These are phyloP conservation scores for Oophaga sylvatica DNA, from an alignment of 2,797 vertebrate genomes.

Conservation along the genomic window DNA sequence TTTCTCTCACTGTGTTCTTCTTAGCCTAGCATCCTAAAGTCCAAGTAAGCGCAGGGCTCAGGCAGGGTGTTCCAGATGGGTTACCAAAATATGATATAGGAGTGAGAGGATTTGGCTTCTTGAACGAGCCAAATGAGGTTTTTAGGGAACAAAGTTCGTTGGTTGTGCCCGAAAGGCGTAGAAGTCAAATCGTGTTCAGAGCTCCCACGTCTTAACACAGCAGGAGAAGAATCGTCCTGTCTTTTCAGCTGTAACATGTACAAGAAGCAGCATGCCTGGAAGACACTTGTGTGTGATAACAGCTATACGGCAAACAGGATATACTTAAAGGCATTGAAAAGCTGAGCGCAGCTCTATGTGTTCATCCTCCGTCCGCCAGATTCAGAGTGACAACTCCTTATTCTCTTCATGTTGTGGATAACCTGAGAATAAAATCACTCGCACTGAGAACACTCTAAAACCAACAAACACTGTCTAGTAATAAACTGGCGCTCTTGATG, in stretches of 20 bases:
- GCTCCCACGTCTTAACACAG: slow-evolving; percentile 65
- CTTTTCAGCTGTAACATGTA: slow-evolving; percentile 65
- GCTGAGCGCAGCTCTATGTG: slow-evolving; percentile 61
- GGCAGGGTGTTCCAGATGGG: slow-evolving; percentile 26
- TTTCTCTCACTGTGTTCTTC: slow-evolving; percentile 34
- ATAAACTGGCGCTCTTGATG: too few species aligned
- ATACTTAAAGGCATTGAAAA: slow-evolving; percentile 67
- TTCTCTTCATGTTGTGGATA: slow-evolving; percentile 41
- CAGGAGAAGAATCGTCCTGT: slow-evolving; percentile 67
- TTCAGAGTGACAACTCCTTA: slow-evolving; percentile 69
- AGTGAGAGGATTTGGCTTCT: slow-evolving; percentile 64
- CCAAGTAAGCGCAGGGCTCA: slow-evolving; percentile 45
- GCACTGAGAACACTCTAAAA: background rate
- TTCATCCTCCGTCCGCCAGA: slow-evolving; percentile 64
- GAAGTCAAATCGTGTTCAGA: slow-evolving; percentile 71
- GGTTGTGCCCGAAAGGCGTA: slow-evolving; percentile 70
- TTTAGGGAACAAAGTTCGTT: slow-evolving; percentile 65
- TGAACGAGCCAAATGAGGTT: slow-evolving; percentile 63
- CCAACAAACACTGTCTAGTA: slow-evolving; percentile 13
- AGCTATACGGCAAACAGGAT: slow-evolving; percentile 66
- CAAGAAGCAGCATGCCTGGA: slow-evolving; percentile 69
- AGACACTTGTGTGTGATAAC: slow-evolving; percentile 69
- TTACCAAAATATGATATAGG: slow-evolving; percentile 56
- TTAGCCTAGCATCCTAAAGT: slow-evolving; percentile 52
- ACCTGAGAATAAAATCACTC: slow-evolving; percentile 42